These are phyloP conservation scores for Lepisosteus osseus DNA, from an alignment of 2,113 vertebrate species.

Conservation along the genomic window DNA sequence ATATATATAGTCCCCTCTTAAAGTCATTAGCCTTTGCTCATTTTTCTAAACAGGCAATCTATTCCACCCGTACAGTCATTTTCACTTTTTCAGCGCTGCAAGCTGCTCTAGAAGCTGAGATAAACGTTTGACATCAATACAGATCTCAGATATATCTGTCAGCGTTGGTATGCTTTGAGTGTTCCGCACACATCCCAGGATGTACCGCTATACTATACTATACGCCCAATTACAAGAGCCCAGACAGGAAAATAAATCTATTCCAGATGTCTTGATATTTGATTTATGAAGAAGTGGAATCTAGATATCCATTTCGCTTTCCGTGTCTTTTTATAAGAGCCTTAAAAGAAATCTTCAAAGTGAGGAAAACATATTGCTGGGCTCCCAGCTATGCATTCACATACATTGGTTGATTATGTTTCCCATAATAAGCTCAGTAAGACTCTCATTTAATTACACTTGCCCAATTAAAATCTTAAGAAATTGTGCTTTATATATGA, in stretches of 20 bases:
- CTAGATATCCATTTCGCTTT: constrained; percentile 39
- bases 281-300: constrained; percentile 52
- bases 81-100: constrained; percentile 31
- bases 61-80: constrained; percentile 29
- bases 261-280: constrained; percentile 53
- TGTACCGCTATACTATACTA: constrained; percentile 34
- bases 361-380: not conserved
- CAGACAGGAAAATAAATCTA: constrained; percentile 56
- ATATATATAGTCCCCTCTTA: no score
- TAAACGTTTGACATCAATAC: constrained; percentile 15
- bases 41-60: not conserved
- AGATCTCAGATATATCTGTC: constrained; percentile 38
- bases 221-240: constrained; percentile 52
- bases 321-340: constrained; percentile 1
- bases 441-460: no score
- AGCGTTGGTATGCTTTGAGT: constrained; percentile 15
- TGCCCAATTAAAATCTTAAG: no score
- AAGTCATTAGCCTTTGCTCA: no score
- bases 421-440: no score
- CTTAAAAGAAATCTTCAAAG: not conserved
- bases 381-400: not conserved
- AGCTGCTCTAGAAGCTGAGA: constrained; percentile 14
- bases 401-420: not conserved
- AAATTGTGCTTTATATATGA: no score
- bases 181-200: constrained; percentile 16